These are phyloP conservation scores for Darevskia nairensis DNA, from an alignment of 2,797 vertebrate species.

Conservation along the genomic window DNA sequence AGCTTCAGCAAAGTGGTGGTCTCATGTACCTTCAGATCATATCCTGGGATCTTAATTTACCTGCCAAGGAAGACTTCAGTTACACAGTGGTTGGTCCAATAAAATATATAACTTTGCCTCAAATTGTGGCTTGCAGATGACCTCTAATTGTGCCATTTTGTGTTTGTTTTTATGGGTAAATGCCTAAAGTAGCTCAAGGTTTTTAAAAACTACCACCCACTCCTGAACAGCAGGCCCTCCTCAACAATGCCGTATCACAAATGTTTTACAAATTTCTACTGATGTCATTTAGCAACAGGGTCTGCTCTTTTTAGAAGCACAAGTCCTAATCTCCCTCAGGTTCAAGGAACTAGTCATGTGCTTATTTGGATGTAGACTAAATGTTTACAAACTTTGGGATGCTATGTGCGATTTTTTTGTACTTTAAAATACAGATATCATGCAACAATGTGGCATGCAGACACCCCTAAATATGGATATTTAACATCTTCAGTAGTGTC, in stretches of 20 bases:
- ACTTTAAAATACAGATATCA: background rate
- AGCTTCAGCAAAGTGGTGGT: too few relatives aligned
- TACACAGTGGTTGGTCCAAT: background rate
- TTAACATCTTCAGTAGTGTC: background rate
- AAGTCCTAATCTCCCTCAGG: background rate
- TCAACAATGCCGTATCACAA: background rate
- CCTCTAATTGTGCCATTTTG: too few relatives aligned
- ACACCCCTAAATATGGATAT: background rate
- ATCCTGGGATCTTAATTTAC: too few relatives aligned
- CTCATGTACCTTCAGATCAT: too few relatives aligned
- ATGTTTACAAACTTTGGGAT: background rate
- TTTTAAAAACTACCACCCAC: too few relatives aligned
- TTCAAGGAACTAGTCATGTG: background rate
- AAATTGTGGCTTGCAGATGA: background rate
- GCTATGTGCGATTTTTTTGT: background rate
- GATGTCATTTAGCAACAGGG: background rate
- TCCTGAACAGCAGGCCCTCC: background rate
- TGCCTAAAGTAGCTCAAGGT: too few relatives aligned
- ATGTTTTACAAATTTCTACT: background rate
- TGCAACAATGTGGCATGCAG: background rate
- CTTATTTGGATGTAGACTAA: background rate
- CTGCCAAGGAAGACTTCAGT: background rate
- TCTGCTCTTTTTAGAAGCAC: background rate
- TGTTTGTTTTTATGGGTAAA: background rate
- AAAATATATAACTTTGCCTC: background rate